These are phyloP conservation scores for Lonchura striata DNA, from an alignment of 2,113 vertebrate species.

Conservation along the genomic window DNA sequence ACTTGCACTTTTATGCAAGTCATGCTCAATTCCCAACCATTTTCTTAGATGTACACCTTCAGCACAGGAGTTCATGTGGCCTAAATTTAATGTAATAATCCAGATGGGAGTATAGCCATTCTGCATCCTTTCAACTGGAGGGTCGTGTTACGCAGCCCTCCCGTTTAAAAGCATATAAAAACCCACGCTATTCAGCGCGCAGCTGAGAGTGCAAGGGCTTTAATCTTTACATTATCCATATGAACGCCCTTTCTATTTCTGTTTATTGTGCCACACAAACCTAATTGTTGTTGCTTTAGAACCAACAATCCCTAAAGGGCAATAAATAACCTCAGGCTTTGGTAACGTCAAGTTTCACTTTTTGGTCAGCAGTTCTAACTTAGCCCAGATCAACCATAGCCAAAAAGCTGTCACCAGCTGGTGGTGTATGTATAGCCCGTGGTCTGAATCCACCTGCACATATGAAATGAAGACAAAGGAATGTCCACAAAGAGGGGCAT, in stretches of 20 bases:
- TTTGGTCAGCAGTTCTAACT: neutral
- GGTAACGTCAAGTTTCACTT: neutral
- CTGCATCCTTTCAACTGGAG: conserved; percentile 65
- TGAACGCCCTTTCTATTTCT: conserved; percentile 15
- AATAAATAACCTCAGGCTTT: neutral
- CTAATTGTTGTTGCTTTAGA: conserved; percentile 16
- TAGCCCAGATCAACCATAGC: neutral
- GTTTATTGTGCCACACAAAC: conserved; percentile 42
- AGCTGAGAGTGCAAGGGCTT: conserved; percentile 45
- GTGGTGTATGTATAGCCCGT: neutral
- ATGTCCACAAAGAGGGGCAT: neutral
- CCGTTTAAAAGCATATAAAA: conserved; percentile 63
- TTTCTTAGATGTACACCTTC: conserved; percentile 70
- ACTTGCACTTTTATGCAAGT: conserved; percentile 66
- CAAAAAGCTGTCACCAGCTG: neutral
- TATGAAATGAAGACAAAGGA: neutral
- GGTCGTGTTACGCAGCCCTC: conserved; percentile 46
- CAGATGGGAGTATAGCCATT: conserved; percentile 61
- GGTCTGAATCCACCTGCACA: conserved; percentile 20
- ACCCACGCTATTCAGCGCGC: neutral
- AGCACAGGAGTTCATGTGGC: conserved; percentile 66
- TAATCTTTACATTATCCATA: conserved; percentile 57
- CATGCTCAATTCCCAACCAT: conserved; percentile 64
- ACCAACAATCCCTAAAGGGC: neutral
- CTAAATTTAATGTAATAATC: conserved; percentile 69